Percentiles rank a stretch among this genome's conserved stretches.
Evolutionary conservation across 2,888 invertebrate species (phyloP).

Genomic region (Drosophila atripex): DNA sequence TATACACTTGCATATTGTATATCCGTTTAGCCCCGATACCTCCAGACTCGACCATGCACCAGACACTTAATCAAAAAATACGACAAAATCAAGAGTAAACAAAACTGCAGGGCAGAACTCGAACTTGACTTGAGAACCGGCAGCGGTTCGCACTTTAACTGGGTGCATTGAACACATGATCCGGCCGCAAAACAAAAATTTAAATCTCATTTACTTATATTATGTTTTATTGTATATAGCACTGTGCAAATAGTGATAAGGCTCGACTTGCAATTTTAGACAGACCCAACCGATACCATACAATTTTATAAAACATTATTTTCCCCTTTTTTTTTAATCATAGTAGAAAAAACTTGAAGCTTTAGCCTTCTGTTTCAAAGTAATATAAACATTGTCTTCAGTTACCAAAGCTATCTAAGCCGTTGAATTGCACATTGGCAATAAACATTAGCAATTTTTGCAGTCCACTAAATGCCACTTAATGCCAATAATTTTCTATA

Average conservation of each 20-base stretch:
- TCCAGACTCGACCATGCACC: slow-evolving; percentile 44
- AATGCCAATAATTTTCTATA: background rate
- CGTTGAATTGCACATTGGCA: too few relatives aligned
- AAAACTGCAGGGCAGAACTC: slow-evolving; percentile 71
- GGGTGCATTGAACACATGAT: slow-evolving; percentile 75
- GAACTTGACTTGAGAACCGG: slow-evolving; percentile 65
- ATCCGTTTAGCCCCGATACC: slow-evolving; percentile 21
- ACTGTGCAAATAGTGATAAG: slow-evolving; percentile 16
- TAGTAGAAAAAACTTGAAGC: too few relatives aligned
- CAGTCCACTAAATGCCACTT: too few relatives aligned
- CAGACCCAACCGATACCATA: background rate
- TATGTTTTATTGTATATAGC: slow-evolving; percentile 9
- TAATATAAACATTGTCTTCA: background rate
- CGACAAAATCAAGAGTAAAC: slow-evolving; percentile 79
- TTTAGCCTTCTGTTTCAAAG: background rate
- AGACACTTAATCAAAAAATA: slow-evolving; percentile 74
- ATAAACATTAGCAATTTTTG: too few relatives aligned
- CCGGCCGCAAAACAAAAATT: slow-evolving; percentile 59
- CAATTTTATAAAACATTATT: background rate
- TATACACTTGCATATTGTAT: slow-evolving; percentile 19
- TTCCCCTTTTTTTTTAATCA: background rate
- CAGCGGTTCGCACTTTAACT: slow-evolving; percentile 32
- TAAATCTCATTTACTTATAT: slow-evolving; percentile 53
- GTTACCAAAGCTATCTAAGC: background rate
- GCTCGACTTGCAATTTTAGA: background rate